Evolutionary conservation across 2,113 vertebrate genomes (phyloP).

Genomic region (Clarias gariepinus): DNA sequence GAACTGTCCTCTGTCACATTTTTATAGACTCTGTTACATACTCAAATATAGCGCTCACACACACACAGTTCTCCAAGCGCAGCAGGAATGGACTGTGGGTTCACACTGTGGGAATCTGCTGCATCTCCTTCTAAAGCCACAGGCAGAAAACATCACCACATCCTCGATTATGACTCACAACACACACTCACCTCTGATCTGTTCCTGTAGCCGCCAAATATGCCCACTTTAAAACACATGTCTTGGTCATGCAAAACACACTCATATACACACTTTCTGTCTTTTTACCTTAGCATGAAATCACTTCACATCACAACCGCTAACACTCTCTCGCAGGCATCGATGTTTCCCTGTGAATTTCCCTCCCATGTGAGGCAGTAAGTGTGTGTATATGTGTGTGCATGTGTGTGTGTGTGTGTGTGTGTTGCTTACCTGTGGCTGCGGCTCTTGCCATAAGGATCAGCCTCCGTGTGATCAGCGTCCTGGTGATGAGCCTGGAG

Average conservation of each 20-base stretch:
- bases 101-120: conserved; percentile 38
- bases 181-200: conserved; percentile 44
- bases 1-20: conserved; percentile 10
- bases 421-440: conserved; percentile 57
- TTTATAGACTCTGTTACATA: neutral
- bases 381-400: conserved; percentile 10
- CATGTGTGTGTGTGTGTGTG: conserved; percentile 20
- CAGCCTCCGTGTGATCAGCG: conserved; percentile 48
- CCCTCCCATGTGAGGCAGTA: neutral
- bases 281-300: neutral
- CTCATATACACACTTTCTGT: conserved; percentile 29
- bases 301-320: conserved; percentile 20
- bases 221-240: neutral
- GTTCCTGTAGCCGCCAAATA: conserved; percentile 36
- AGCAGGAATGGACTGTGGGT: conserved; percentile 33
- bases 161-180: conserved; percentile 56
- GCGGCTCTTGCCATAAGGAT: conserved; percentile 59
- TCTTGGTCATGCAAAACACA: neutral
- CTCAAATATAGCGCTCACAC: neutral
- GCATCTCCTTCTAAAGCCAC: conserved; percentile 42
- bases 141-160: conserved; percentile 51
- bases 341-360: neutral
- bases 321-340: neutral
- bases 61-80: conserved; percentile 33
- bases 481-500: conserved; percentile 53